Conservation (phyloP, 2,888 invertebrate genomes). For the Pheosia tremula region DNA sequence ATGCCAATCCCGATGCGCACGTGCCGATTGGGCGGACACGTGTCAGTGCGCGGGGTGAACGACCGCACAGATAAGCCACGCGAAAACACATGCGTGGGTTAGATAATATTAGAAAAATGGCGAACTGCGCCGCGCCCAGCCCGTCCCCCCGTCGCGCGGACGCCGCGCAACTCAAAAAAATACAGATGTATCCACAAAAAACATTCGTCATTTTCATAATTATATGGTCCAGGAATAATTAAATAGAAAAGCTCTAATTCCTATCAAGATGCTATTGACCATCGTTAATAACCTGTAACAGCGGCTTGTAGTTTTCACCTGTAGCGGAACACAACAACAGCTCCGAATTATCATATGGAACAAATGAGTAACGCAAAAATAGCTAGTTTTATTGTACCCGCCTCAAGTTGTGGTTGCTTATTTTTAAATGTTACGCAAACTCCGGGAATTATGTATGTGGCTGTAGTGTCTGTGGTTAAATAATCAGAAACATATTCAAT, state of each 20-base stretch:
- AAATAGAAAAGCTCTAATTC: no score
- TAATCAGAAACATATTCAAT: background rate
- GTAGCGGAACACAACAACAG: no score
- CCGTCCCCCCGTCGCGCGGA: background rate
- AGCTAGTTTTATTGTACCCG: no score
- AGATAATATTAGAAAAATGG: conserved; percentile 80
- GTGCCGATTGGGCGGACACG: conserved; percentile 39
- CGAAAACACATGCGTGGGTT: conserved; percentile 69
- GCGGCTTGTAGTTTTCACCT: no score
- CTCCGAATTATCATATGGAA: no score
- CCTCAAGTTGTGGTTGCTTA: background rate
- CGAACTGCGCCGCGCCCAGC: conserved; percentile 47
- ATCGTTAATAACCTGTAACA: no score
- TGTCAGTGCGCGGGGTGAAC: conserved; percentile 57
- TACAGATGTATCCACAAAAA: background rate
- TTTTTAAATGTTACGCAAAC: background rate
- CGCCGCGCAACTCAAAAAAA: background rate
- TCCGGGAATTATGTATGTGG: background rate
- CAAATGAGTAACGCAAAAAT: no score
- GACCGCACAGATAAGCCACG: conserved; percentile 72
- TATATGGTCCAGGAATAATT: no score
- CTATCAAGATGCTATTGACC: no score
- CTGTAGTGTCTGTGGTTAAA: background rate
- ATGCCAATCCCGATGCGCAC: background rate
- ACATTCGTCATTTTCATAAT: no score